Base-by-base conservation (phyloP, 2,113 vertebrate species). In the Kobus ellipsiprymnus region DNA sequence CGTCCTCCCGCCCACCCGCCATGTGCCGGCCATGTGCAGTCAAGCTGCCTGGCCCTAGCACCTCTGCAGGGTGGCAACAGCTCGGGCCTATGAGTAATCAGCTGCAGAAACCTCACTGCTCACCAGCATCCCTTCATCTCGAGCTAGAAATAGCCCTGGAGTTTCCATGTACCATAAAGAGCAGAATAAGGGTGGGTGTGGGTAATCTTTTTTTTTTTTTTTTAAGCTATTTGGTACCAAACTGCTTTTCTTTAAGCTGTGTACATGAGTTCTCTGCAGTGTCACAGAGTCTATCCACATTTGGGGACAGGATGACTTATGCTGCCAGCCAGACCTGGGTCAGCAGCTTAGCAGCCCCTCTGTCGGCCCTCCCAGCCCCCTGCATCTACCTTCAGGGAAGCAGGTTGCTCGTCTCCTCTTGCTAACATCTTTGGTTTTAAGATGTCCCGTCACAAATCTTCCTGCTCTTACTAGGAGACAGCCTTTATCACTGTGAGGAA, bases 11-110 rank as follows among this genome's bases (percentile, higher is more conserved):
- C 98, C 97, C 83, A 97, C 98, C 54, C 10, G 3, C 96, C 98
- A 97, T 97, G 98, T 98, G 97, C 90, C 44, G 74, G 84, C 97
- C 97, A 59, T 92, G 96, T 97, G 97, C 92, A 36, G 48, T 64
- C 71, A 71, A 86, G 89, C 97, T 96, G 95, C 62, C 86, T 97
- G 95, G 97, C 95, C 97, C 84, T 91, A 97, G 89, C 92, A 92
- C 93, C 93, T 96, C 97, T 33, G 82, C 60, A 16, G 96, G 97
- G 80, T 96, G 96, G 96, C 93, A 97, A 97, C 96, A 97, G 93
- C 92, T 97, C 3, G 14, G 44, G 59, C 93, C 97, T 96, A 95
- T 98, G 95, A 96, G 93, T 54, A 52, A 30, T 91, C 78, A 87
- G 67, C 60, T 87, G 60, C 91, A 97, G 97, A 93, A 97, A 95